Conservation (phyloP, 2,113 vertebrate genomes). For the Gasterosteus nipponicus region DNA sequence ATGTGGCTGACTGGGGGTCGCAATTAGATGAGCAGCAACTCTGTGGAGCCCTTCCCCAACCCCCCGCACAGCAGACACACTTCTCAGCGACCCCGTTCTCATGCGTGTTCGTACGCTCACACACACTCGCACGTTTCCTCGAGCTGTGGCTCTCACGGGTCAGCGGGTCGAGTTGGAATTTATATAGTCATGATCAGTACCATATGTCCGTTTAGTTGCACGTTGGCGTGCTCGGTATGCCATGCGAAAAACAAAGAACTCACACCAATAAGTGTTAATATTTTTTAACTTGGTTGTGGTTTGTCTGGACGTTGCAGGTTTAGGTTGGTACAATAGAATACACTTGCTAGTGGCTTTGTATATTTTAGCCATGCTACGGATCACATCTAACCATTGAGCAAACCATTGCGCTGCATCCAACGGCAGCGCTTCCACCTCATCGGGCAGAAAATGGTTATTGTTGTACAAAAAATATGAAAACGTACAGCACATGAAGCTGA, state of each 20-base stretch:
- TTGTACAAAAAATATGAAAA: neutral
- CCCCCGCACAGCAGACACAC: slow-evolving; percentile 61
- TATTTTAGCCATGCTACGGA: neutral
- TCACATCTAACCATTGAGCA: neutral
- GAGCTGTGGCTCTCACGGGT: slow-evolving; percentile 62
- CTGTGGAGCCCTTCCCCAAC: slow-evolving; percentile 54
- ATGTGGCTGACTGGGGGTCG: slow-evolving; percentile 15
- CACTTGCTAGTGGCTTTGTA: neutral
- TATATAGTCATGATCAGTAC: slow-evolving; percentile 66
- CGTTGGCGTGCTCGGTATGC: neutral
- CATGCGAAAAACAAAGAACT: neutral
- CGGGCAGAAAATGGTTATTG: neutral
- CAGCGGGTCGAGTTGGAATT: slow-evolving; percentile 65
- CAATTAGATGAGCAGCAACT: slow-evolving; percentile 71
- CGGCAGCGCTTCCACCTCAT: neutral
- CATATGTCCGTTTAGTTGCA: slow-evolving; percentile 62
- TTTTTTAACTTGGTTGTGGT: neutral
- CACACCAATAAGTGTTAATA: fast-evolving
- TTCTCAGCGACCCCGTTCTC: slow-evolving; percentile 45
- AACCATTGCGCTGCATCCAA: neutral
- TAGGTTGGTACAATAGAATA: neutral
- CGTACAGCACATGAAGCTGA: neutral
- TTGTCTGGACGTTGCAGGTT: neutral
- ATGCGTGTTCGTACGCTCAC: slow-evolving; percentile 27
- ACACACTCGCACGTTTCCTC: slow-evolving; percentile 39